phyloP scores from a whole-genome alignment of 2,888 invertebrate species.

The Taphrorychus bicolor region DNA sequence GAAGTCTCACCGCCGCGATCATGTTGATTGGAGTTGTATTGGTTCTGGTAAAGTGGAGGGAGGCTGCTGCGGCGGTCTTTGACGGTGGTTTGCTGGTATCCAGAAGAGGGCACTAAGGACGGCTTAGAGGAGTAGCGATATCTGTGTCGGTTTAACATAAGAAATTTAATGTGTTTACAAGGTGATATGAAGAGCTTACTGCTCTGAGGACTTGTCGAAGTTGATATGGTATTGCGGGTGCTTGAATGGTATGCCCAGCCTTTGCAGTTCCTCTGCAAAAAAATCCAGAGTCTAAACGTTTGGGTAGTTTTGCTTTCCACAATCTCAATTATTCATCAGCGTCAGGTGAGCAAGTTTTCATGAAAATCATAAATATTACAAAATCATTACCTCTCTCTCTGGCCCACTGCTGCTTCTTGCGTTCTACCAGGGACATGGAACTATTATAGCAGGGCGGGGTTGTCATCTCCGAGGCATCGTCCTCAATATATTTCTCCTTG shows the following conservation, averaged over 20 bases:
- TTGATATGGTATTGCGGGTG: neutral
- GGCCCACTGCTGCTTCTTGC: constrained; percentile 93
- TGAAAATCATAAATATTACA: neutral
- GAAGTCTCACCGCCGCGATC: constrained; percentile 77
- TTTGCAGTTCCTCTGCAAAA: constrained; percentile 80
- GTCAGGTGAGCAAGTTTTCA: neutral
- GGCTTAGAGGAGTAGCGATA: constrained; percentile 49
- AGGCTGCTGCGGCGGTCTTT: constrained; percentile 51
- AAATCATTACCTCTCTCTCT: constrained; percentile 83
- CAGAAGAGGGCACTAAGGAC: constrained; percentile 21
- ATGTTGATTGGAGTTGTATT: constrained; percentile 50
- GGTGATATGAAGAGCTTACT: too few species aligned
- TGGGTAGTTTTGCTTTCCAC: too few species aligned
- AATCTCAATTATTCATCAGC: neutral
- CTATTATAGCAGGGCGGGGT: constrained; percentile 40
- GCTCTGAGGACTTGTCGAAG: constrained; percentile 1
- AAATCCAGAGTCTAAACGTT: neutral
- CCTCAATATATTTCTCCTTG: neutral
- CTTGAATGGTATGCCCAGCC: constrained; percentile 80
- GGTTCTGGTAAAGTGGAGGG: constrained; percentile 57
- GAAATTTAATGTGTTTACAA: neutral
- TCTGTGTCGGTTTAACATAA: constrained; percentile 35
- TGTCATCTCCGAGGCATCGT: constrained; percentile 48
- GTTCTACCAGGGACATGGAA: constrained; percentile 75
- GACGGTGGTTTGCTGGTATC: neutral